These are phyloP conservation scores for Punctoribates punctum DNA, from an alignment of 2,888 invertebrate species.

Conservation along the genomic window DNA sequence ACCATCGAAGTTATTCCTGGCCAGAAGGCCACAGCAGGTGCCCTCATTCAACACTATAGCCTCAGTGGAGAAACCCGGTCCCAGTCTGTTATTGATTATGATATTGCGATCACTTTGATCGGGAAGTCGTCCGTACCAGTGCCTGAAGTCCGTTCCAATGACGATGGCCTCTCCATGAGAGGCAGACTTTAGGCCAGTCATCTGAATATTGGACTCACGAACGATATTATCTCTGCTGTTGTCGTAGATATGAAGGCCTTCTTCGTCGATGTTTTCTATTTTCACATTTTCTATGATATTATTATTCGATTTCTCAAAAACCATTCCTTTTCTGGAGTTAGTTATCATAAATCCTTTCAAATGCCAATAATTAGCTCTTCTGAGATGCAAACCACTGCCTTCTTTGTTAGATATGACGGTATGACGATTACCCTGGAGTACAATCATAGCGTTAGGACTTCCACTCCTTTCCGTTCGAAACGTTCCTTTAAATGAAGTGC, in stretches of 20 bases:
- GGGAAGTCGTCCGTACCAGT: constrained; percentile 23
- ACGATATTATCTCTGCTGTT: constrained; percentile 38
- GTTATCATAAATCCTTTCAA: constrained; percentile 27
- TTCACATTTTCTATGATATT: constrained; percentile 32
- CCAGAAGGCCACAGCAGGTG: constrained; percentile 31
- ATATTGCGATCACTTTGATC: constrained; percentile 36
- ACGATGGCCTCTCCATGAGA: constrained; percentile 22
- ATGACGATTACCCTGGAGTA: not conserved
- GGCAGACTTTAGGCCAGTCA: constrained; percentile 23
- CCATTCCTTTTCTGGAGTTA: constrained; percentile 25
- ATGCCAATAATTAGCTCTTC: constrained; percentile 22
- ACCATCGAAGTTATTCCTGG: constrained; percentile 32
- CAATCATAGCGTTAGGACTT: not conserved
- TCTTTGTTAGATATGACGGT: not conserved
- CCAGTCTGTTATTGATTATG: constrained; percentile 29
- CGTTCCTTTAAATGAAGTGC: not conserved
- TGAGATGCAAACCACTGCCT: constrained; percentile 22
- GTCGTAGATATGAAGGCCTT: constrained; percentile 26
- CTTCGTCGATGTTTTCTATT: constrained; percentile 28
- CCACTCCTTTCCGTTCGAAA: constrained; percentile 22
- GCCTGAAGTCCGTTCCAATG: not conserved
- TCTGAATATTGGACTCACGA: not conserved
- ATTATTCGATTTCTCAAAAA: constrained; percentile 17
- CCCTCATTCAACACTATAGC: constrained; percentile 35
- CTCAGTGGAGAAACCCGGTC: constrained; percentile 27